Conservation (phyloP, 2,888 invertebrate genomes). For the Scaptodrosophila latifasciaeformis region DNA sequence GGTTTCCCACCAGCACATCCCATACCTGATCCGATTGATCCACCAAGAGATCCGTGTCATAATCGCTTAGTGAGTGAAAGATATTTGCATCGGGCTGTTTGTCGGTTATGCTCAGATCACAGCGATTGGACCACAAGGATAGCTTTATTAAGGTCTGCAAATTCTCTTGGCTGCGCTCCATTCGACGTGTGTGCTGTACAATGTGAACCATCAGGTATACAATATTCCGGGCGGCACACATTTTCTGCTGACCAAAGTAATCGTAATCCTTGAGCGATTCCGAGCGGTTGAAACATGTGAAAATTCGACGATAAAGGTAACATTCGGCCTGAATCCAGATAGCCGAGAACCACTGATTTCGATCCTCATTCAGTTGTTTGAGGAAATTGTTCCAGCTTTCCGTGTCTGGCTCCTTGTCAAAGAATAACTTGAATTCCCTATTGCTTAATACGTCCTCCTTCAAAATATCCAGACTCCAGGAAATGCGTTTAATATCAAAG, state of each 20-base stretch:
- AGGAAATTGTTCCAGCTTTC: constrained; percentile 76
- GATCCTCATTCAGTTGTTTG: constrained; percentile 68
- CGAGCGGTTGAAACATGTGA: constrained; percentile 81
- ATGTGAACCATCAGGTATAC: constrained; percentile 39
- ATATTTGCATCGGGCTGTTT: constrained; percentile 77
- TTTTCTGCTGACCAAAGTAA: constrained; percentile 85
- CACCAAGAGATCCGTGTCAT: constrained; percentile 78
- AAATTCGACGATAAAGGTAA: constrained; percentile 87
- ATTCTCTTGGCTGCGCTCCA: constrained; percentile 17
- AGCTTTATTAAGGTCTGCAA: constrained; percentile 72
- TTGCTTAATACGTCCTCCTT: constrained; percentile 93
- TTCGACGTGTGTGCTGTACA: constrained; percentile 9
- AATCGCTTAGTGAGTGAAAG: constrained; percentile 76
- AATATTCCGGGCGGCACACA: constrained; percentile 76
- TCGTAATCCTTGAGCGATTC: constrained; percentile 80
- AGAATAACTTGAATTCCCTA: constrained; percentile 81
- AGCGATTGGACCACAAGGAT: constrained; percentile 95
- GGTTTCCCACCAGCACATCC: constrained; percentile 68
- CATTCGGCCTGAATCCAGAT: constrained; percentile 94
- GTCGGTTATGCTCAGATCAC: constrained; percentile 89
- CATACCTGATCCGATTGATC: constrained; percentile 80
- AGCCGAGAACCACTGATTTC: constrained; percentile 81
- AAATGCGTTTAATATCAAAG: constrained; percentile 83
- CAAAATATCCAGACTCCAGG: constrained; percentile 85
- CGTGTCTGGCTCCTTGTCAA: constrained; percentile 56